Conservation (phyloP, 2,888 invertebrate species). For the Lasius fuliginosus region DNA sequence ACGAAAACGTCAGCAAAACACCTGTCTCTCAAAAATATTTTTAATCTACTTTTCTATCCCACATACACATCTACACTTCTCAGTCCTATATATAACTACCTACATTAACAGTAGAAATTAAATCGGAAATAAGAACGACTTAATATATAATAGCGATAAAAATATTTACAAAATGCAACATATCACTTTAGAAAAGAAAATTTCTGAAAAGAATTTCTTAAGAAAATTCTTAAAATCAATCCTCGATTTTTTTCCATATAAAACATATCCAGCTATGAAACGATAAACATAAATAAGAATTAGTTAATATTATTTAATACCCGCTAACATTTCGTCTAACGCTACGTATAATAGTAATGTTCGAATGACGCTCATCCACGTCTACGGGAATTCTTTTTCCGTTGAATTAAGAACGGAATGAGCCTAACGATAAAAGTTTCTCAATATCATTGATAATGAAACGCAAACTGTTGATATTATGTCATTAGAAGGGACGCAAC, state of each 20-base stretch:
- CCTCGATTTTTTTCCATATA: background rate
- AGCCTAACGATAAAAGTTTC: conserved; percentile 3
- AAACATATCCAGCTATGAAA: background rate
- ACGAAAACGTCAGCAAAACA: background rate
- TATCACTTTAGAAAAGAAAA: background rate
- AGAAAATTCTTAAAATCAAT: background rate
- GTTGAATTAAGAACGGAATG: conserved; percentile 3
- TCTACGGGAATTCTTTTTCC: background rate
- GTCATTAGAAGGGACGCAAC: conserved; percentile 34
- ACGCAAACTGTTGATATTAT: conserved; percentile 50
- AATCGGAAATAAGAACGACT: background rate
- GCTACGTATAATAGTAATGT: background rate
- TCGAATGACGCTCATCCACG: background rate
- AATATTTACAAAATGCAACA: background rate
- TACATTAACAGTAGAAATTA: background rate
- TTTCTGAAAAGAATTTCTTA: no score
- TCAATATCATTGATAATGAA: conserved; percentile 59
- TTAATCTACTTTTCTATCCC: background rate
- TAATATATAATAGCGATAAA: background rate
- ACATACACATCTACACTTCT: background rate
- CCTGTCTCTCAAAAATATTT: background rate
- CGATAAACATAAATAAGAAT: background rate
- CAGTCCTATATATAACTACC: background rate
- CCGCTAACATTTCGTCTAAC: background rate
- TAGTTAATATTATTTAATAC: background rate